Evolutionary conservation across 2,113 vertebrate genomes (phyloP), one percentile per base, ranked within the genome.

Genomic region (Sander vitreus): DNA sequence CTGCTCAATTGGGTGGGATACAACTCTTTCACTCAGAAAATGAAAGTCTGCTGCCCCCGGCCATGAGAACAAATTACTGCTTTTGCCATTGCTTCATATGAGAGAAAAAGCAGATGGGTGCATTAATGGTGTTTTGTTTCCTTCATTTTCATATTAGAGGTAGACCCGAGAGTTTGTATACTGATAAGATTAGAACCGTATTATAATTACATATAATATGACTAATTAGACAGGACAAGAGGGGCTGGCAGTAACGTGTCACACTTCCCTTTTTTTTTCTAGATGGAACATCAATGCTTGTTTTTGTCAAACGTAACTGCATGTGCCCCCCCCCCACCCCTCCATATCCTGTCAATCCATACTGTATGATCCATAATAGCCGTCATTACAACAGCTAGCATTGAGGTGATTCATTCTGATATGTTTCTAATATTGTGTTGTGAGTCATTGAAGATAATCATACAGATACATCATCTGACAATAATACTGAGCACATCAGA

Each of bases 181-280:
- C 76, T 75, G 73, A 69, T 78, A 78, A 81, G 51, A 85, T 84
- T 73, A 75, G 72, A 88, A 78, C 87, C 47, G 65, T 74, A 65
- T 82, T 72, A 71, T 91, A 87, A 92, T 89, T 84, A 70, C 47
- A 59, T 63, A 63, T 87, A 90, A 89, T 90, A 73, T 59, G 62
- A 81, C 85, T 91, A 88, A 93, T 93, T 89, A 78, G 81, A 88
- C 60, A 72, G 85, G 68, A 88, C 71, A 88, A 87, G 67, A 86
- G 81, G 57, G 72, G 69, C 65, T 59, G 55, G 15, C 51, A 43
- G 16, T 30, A 80, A 85, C 64, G 36, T 67, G 58, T 36, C 62
- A 69, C 64, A 62, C 72, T 62, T 65, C 48, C 63, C 78, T 85
- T 74, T 70, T 1, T 84, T 51, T 53, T 67, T 63, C 16, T 27